A percentile compares a stretch with the other conserved stretches of the same genome.
Conservation (phyloP, 2,113 vertebrate species). For the Gavialis gangeticus region DNA sequence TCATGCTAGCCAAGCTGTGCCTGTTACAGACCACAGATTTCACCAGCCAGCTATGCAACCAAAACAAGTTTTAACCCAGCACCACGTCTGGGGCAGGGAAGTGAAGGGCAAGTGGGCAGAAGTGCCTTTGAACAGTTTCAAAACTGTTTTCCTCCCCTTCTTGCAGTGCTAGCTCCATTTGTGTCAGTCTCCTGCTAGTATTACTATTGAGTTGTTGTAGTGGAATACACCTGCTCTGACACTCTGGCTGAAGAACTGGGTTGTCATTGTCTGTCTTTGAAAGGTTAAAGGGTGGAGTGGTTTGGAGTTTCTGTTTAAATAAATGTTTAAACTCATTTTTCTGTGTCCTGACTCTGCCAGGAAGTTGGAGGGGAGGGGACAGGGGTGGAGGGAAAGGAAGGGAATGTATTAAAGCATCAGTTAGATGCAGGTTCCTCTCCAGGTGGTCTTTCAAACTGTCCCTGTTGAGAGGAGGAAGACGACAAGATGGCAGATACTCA, state of each 20-base stretch:
- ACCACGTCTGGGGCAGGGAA: constrained; percentile 46
- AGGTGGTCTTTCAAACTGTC: neutral
- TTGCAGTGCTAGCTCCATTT: constrained; percentile 63
- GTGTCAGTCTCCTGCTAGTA: constrained; percentile 71
- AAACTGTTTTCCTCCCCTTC: constrained; percentile 61
- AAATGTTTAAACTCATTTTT: constrained; percentile 77
- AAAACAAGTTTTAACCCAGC: constrained; percentile 76
- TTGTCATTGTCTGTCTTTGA: constrained; percentile 76
- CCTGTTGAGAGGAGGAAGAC: neutral
- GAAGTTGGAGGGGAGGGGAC: too few species aligned
- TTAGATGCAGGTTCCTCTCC: neutral
- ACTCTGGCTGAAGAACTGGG: constrained; percentile 76
- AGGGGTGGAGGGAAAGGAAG: neutral
- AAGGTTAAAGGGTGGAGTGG: constrained; percentile 80
- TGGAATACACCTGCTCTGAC: constrained; percentile 72
- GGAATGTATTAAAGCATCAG: neutral
- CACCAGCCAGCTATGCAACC: constrained; percentile 76
- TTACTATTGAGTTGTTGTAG: constrained; percentile 72
- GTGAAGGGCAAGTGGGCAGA: constrained; percentile 52
- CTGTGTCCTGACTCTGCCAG: neutral
- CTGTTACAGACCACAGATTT: constrained; percentile 73
- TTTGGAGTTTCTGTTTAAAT: constrained; percentile 86
- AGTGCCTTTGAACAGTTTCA: constrained; percentile 71
- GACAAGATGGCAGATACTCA: neutral
- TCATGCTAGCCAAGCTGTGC: constrained; percentile 76